Conservation (phyloP, 1,140 invertebrate species). For the Pteromalus puparum region DNA sequence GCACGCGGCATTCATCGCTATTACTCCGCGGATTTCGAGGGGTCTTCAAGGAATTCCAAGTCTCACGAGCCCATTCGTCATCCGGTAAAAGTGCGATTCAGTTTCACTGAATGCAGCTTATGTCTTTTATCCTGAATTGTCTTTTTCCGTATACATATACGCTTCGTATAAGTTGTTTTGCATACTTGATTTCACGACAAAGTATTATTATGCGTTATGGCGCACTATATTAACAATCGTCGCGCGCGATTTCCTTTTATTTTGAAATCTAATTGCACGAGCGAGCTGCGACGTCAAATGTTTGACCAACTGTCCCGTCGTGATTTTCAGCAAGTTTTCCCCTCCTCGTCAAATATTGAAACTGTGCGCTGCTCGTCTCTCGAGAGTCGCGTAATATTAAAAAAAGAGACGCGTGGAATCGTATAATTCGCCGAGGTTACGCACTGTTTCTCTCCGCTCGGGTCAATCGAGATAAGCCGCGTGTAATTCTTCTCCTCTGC, state of each 20-base stretch:
- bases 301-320: neutral
- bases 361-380: too few species aligned
- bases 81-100: slow-evolving; percentile 21
- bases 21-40: slow-evolving; percentile 47
- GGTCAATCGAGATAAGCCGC: slow-evolving; percentile 40
- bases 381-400: neutral
- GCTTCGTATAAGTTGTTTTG: neutral
- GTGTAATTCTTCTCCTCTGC: slow-evolving; percentile 28
- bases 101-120: neutral
- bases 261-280: neutral
- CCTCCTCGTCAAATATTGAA: too few species aligned
- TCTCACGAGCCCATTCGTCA: slow-evolving; percentile 28
- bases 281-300: neutral
- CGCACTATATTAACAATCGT: neutral
- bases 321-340: neutral
- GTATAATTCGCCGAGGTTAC: neutral
- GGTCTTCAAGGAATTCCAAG: slow-evolving; percentile 35
- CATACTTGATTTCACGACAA: neutral
- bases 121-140: neutral
- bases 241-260: neutral
- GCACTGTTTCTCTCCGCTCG: neutral
- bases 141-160: neutral
- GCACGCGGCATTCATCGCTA: slow-evolving; percentile 25
- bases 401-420: neutral
- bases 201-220: too few species aligned